Conservation (phyloP, 2,888 invertebrate genomes). For the Drosophila anceps region DNA sequence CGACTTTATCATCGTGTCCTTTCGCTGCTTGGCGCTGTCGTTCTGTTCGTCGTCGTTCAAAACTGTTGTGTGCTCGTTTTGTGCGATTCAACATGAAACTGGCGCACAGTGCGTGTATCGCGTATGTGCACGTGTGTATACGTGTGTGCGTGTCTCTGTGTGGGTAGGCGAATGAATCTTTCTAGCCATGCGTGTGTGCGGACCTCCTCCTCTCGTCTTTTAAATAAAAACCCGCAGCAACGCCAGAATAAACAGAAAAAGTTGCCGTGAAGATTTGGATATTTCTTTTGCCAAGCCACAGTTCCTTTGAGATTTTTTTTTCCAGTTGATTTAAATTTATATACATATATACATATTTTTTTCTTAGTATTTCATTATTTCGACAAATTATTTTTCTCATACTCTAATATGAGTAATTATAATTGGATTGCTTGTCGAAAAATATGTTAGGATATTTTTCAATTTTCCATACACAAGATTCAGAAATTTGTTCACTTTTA, state of each 20-base stretch:
- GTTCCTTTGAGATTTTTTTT: constrained; percentile 3
- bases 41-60: constrained; percentile 43
- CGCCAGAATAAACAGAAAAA: constrained; percentile 30
- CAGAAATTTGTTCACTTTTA: constrained; percentile 34
- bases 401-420: constrained; percentile 18
- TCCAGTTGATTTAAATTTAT: not conserved
- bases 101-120: constrained; percentile 47
- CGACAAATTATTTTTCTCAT: constrained; percentile 38
- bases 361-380: constrained; percentile 11
- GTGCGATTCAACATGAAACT: constrained; percentile 61
- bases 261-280: not conserved
- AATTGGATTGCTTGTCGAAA: constrained; percentile 55
- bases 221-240: constrained; percentile 38
- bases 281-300: not conserved
- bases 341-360: not conserved
- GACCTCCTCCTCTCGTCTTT: constrained; percentile 15
- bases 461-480: constrained; percentile 50
- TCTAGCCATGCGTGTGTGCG: constrained; percentile 48
- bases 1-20: constrained; percentile 75
- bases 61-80: constrained; percentile 68
- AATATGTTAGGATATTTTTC: constrained; percentile 52
- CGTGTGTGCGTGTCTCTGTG: constrained; percentile 20
- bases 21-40: constrained; percentile 46
- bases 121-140: constrained; percentile 23
- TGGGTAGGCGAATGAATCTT: constrained; percentile 45